Evolutionary conservation across 2,797 vertebrate species (phyloP).

Genomic region (Borostomias antarcticus): DNA sequence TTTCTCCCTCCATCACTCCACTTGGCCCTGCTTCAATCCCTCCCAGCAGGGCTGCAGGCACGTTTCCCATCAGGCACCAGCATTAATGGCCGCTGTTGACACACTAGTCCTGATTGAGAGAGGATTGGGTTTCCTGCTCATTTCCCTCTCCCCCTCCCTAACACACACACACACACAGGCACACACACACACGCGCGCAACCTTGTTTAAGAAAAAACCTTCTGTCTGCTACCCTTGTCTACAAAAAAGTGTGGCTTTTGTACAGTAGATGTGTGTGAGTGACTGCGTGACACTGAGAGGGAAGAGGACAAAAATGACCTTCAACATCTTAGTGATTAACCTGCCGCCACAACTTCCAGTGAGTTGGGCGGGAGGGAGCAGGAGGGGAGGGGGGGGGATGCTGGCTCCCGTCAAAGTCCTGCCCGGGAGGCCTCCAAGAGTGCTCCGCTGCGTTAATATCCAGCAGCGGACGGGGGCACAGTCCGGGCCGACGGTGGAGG

Average conservation of each 20-base stretch:
- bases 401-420: not conserved
- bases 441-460: slow-evolving; percentile 22
- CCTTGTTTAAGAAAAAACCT: not conserved
- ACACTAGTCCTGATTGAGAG: slow-evolving; percentile 58
- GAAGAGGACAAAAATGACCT: slow-evolving; percentile 2
- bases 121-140: slow-evolving; percentile 51
- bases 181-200: slow-evolving; percentile 1
- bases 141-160: slow-evolving; percentile 33
- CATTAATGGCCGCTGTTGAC: slow-evolving; percentile 77
- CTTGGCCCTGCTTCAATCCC: slow-evolving; percentile 62
- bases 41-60: slow-evolving; percentile 61
- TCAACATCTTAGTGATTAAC: slow-evolving; percentile 18
- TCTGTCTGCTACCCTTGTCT: not conserved
- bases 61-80: slow-evolving; percentile 77
- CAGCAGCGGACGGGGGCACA: slow-evolving; percentile 12
- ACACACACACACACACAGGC: not conserved
- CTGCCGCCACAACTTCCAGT: slow-evolving; percentile 9
- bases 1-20: not conserved
- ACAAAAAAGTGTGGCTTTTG: not conserved
- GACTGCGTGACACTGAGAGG: not conserved
- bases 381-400: not conserved
- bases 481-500: slow-evolving; percentile 19
- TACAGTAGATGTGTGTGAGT: not conserved
- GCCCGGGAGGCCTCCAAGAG: not conserved
- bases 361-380: not conserved